Evolutionary conservation across 2,797 vertebrate genomes (phyloP).

Genomic region (Argya squamiceps): DNA sequence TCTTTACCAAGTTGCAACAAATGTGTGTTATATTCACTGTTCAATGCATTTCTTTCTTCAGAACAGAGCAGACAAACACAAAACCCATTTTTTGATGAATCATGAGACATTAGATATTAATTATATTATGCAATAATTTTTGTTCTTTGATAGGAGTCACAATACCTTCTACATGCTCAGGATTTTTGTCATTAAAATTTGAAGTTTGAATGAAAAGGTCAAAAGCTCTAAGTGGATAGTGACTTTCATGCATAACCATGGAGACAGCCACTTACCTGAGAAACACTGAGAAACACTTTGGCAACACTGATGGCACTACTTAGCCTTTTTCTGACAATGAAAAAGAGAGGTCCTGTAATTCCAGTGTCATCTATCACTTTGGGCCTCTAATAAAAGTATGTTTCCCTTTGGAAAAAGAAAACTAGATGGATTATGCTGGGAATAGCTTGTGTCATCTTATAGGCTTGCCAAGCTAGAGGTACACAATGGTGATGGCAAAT

Average conservation of each 20-base stretch:
- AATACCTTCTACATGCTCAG: not conserved
- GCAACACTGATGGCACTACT: not conserved
- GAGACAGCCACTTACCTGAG: not conserved
- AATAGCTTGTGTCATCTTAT: conserved; percentile 6
- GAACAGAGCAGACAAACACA: not conserved
- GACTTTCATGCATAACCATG: not conserved
- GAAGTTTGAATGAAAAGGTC: not conserved
- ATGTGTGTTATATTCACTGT: not conserved
- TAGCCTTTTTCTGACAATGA: not conserved
- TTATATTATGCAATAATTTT: not conserved
- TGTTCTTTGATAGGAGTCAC: not conserved
- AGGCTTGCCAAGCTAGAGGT: conserved; percentile 4
- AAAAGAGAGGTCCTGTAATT: not conserved
- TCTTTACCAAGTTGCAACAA: not conserved
- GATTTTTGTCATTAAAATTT: not conserved
- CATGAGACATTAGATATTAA: not conserved
- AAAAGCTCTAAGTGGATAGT: not conserved
- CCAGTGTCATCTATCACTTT: not conserved
- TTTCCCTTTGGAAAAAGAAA: conserved; percentile 12
- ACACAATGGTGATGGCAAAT: conserved; percentile 4
- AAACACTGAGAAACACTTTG: no score
- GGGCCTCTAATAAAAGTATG: conserved; percentile 36
- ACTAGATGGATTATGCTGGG: conserved; percentile 2
- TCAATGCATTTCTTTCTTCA: not conserved
- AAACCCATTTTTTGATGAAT: not conserved